These are phyloP conservation scores for Orycteropus afer DNA, from an alignment of 2,113 vertebrate species.

Conservation along the genomic window DNA sequence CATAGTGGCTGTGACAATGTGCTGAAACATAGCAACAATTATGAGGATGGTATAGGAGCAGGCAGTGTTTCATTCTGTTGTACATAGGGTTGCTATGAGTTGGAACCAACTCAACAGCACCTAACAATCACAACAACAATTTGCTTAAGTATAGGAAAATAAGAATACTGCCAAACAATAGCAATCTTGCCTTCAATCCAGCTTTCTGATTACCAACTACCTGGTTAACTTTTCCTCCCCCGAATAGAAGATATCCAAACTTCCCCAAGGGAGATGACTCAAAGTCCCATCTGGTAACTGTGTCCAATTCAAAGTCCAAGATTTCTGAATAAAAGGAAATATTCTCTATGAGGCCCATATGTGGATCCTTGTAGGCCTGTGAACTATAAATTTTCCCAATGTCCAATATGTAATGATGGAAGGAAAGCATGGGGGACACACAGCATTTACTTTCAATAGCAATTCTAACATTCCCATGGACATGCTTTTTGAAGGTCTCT, in stretches of 20 bases:
- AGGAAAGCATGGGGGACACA: background rate
- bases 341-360: background rate
- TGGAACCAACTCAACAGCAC: too few species aligned
- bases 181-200: background rate
- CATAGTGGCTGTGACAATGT: too few species aligned
- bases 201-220: background rate
- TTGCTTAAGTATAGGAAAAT: background rate
- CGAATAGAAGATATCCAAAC: background rate
- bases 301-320: background rate
- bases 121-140: too few species aligned
- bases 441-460: background rate
- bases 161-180: background rate
- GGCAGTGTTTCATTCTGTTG: too few species aligned
- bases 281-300: background rate
- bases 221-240: background rate
- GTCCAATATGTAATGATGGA: background rate
- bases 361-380: background rate
- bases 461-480: background rate
- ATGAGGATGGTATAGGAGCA: too few species aligned
- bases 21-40: too few species aligned
- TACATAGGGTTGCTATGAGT: too few species aligned
- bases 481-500: background rate
- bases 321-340: background rate
- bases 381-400: background rate
- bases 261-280: background rate